phyloP scores from a whole-genome alignment of 2,113 vertebrate species.

The Callionymus lyra region DNA sequence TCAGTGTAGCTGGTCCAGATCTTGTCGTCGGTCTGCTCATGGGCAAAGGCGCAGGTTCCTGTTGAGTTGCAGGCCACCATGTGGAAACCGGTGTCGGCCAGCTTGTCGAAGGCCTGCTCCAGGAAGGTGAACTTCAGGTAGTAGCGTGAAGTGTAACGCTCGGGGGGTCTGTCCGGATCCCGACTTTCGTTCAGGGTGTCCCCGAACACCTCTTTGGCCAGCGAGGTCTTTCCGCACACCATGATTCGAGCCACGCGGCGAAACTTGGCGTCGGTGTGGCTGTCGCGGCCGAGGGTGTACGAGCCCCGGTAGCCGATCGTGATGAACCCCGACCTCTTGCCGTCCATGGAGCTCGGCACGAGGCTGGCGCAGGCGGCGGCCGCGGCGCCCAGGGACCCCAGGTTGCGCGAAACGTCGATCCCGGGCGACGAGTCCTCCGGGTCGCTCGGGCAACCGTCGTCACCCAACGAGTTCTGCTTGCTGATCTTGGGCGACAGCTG shows the following conservation, averaged over 20 bases:
- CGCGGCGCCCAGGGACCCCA: conserved; percentile 45
- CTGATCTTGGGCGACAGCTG: conserved; percentile 76
- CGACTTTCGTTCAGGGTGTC: conserved; percentile 90
- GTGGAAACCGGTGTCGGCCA: conserved; percentile 85
- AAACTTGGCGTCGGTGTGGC: conserved; percentile 88
- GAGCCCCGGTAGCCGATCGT: conserved; percentile 87
- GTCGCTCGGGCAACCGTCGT: conserved; percentile 80
- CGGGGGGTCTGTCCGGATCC: conserved; percentile 83
- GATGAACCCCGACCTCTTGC: conserved; percentile 81
- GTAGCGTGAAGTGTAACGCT: conserved; percentile 88
- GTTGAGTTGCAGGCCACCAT: conserved; percentile 94
- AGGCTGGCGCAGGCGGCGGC: conserved; percentile 38
- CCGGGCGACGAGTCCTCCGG: conserved; percentile 77
- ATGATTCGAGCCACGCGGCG: conserved; percentile 85
- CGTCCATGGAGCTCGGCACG: conserved; percentile 42
- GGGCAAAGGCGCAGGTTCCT: conserved; percentile 85
- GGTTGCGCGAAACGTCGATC: conserved; percentile 52
- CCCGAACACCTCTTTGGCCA: conserved; percentile 93
- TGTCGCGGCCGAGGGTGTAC: conserved; percentile 86
- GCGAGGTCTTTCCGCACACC: conserved; percentile 87
- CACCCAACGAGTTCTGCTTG: conserved; percentile 81
- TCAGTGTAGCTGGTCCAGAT: conserved; percentile 98
- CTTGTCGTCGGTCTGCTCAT: conserved; percentile 91
- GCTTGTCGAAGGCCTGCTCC: conserved; percentile 91
- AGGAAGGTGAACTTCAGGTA: conserved; percentile 94